These are phyloP conservation scores for Isaurus tuberculatus DNA, from an alignment of 92 coral and sea anemone species.

Conservation along the genomic window DNA sequence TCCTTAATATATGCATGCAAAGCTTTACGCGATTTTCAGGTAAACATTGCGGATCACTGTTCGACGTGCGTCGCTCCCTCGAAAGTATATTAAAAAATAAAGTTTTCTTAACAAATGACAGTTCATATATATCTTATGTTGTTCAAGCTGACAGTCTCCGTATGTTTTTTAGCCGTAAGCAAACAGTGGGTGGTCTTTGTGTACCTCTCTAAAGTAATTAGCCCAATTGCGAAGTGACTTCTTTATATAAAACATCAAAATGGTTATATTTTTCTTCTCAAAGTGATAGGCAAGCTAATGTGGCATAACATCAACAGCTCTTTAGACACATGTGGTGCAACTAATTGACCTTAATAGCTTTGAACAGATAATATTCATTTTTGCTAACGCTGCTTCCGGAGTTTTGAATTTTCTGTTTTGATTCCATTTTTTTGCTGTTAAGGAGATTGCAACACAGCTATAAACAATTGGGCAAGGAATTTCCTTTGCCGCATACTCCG, in stretches of 20 bases:
- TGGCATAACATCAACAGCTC: neutral
- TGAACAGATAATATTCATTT: neutral
- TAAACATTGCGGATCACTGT: constrained; percentile 16
- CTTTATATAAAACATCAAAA: constrained; percentile 27
- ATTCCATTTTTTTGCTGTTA: constrained; percentile 9
- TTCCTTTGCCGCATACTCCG: too few species aligned
- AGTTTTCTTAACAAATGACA: constrained; percentile 61
- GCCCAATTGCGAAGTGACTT: constrained; percentile 59
- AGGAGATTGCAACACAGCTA: too few species aligned
- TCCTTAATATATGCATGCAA: neutral
- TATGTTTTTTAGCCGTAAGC: constrained; percentile 49
- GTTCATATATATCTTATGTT: constrained; percentile 60
- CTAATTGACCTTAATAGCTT: neutral
- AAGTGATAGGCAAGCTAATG: constrained; percentile 3
- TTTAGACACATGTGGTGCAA: too few species aligned
- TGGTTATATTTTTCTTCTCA: constrained; percentile 28
- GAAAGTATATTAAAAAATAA: constrained; percentile 22
- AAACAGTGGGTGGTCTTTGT: constrained; percentile 61
- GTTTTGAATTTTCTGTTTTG: neutral
- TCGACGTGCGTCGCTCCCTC: constrained; percentile 2
- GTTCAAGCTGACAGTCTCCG: constrained; percentile 61
- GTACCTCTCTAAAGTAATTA: constrained; percentile 56
- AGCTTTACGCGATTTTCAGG: constrained; percentile 1
- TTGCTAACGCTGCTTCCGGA: neutral
- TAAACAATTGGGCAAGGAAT: too few species aligned